Evolutionary conservation across 2,888 invertebrate genomes (phyloP).

Genomic region (Megaustenia siamemsis): DNA sequence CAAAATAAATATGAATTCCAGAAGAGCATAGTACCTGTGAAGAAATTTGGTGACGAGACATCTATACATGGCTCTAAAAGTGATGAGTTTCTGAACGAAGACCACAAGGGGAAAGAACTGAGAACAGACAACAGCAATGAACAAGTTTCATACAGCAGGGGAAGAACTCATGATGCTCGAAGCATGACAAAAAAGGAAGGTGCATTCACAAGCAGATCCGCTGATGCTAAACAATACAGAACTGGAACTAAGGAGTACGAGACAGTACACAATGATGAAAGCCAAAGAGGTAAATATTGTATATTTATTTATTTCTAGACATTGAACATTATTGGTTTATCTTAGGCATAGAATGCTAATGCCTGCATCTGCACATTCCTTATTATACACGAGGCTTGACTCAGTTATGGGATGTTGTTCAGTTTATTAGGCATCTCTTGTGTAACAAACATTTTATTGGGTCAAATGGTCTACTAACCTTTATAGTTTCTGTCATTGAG

Average conservation of each 20-base stretch:
- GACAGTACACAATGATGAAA: slow-evolving; percentile 54
- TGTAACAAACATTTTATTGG: too few species aligned
- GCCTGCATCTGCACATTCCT: too few species aligned
- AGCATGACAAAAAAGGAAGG: neutral
- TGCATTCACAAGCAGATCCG: neutral
- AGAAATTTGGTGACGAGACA: neutral
- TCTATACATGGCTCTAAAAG: neutral
- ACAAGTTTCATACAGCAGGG: slow-evolving; percentile 17
- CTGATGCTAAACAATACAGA: slow-evolving; percentile 26
- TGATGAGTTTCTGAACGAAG: neutral
- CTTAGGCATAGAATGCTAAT: too few species aligned
- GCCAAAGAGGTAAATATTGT: slow-evolving; percentile 55
- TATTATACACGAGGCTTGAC: too few species aligned
- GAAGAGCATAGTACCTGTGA: neutral
- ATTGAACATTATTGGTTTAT: too few species aligned
- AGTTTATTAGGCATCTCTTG: too few species aligned
- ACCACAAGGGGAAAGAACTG: neutral
- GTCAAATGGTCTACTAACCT: too few species aligned
- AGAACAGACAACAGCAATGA: neutral
- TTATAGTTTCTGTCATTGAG: too few species aligned
- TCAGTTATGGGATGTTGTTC: too few species aligned
- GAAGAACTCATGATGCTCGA: neutral
- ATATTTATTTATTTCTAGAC: slow-evolving; percentile 12
- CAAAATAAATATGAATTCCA: neutral
- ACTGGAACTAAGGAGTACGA: neutral